These are phyloP conservation scores for Ceratina calcarata DNA, from an alignment of 1,140 invertebrate species.

Conservation along the genomic window DNA sequence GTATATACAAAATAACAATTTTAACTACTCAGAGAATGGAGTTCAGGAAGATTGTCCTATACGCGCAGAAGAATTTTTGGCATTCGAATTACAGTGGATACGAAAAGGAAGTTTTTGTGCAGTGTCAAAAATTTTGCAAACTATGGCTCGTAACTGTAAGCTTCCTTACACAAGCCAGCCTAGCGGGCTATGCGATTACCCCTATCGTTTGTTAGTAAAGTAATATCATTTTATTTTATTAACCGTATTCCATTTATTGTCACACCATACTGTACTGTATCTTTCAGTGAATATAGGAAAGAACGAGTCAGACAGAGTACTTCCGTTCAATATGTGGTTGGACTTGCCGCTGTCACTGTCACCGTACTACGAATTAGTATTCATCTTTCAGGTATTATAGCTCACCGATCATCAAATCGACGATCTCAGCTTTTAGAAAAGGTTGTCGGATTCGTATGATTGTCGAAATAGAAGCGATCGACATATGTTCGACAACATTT, in stretches of 20 bases:
- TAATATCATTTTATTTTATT: no score
- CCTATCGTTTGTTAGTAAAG: no score
- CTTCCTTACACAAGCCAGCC: not conserved
- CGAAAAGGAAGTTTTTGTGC: no score
- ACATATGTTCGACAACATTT: not conserved
- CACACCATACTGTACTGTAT: no score
- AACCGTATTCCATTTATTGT: no score
- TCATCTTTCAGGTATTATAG: conserved; percentile 46
- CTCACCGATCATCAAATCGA: not conserved
- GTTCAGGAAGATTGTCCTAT: not conserved
- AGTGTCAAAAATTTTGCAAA: no score
- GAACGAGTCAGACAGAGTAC: conserved; percentile 53
- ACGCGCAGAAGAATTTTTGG: conserved; percentile 8
- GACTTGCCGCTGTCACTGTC: conserved; percentile 32
- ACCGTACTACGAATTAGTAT: conserved; percentile 57
- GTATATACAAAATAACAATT: no score
- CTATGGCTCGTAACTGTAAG: not conserved
- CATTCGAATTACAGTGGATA: not conserved
- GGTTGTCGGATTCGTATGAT: not conserved
- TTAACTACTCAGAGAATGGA: conserved; percentile 1
- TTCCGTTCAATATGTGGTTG: conserved; percentile 51
- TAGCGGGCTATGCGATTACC: no score
- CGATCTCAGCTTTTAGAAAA: not conserved
- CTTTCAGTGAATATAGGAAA: conserved; percentile 48
- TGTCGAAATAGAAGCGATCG: not conserved